A percentile compares a stretch with the other conserved stretches of the same genome.
These are phyloP conservation scores for Cyclargus thomasi DNA, from an alignment of 1,140 invertebrate genomes.

Conservation along the genomic window DNA sequence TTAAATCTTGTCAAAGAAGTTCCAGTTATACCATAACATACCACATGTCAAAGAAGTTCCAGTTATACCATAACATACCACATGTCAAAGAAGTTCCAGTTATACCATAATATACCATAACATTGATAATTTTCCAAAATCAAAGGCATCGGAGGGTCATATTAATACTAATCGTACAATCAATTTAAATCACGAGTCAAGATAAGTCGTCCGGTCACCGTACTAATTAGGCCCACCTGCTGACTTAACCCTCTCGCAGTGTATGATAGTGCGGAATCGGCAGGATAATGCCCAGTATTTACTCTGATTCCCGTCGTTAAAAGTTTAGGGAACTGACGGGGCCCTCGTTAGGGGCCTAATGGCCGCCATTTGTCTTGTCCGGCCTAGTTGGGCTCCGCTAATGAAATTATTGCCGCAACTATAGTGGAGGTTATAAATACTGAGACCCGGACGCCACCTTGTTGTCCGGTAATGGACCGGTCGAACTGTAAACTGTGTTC, in stretches of 20 bases:
- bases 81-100: no score
- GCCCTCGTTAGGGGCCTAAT: constrained; percentile 65
- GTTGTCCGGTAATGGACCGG: constrained; percentile 72
- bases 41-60: no score
- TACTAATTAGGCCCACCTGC: constrained; percentile 8
- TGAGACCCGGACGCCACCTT: constrained; percentile 66
- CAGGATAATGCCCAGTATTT: constrained; percentile 67
- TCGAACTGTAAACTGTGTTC: constrained; percentile 75
- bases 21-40: no score
- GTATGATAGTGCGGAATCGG: constrained; percentile 60
- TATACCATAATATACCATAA: neutral
- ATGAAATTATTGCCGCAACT: constrained; percentile 76
- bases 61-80: no score
- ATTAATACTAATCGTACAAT: neutral
- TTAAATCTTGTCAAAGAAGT: no score
- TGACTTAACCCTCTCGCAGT: constrained; percentile 24
- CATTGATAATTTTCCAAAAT: neutral
- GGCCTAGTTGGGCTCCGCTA: constrained; percentile 70
- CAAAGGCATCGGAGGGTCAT: neutral
- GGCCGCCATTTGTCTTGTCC: constrained; percentile 74
- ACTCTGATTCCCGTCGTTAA: constrained; percentile 72
- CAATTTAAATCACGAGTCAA: neutral
- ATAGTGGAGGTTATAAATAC: constrained; percentile 75
- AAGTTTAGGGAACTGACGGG: constrained; percentile 71
- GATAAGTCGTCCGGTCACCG: neutral